phyloP scores from a whole-genome alignment of 2,113 vertebrate species.

The Tamias sibiricus region DNA sequence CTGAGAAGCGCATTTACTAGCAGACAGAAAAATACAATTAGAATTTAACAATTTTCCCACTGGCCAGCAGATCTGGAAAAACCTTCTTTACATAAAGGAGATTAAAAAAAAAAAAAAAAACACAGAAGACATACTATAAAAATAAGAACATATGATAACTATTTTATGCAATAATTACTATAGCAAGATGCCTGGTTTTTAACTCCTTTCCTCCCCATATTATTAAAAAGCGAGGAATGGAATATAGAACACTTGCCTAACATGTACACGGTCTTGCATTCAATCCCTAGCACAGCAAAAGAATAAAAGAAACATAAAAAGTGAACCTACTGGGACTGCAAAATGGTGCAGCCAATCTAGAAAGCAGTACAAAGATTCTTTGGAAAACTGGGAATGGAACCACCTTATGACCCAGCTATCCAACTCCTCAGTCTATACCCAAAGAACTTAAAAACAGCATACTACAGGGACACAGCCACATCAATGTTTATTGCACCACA shows the following conservation, averaged over 20 bases:
- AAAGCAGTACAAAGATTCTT: too few species aligned
- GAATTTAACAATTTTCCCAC: background rate
- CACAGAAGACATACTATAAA: background rate
- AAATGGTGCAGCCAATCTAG: too few species aligned
- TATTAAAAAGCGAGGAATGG: background rate
- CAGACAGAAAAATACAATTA: background rate
- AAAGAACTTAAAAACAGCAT: too few species aligned
- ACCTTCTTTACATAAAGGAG: background rate
- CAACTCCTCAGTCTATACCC: too few species aligned
- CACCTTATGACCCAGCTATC: too few species aligned
- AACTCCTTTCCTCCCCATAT: background rate
- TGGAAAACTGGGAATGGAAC: too few species aligned
- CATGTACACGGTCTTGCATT: background rate
- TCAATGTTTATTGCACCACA: too few species aligned
- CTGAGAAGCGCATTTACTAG: background rate
- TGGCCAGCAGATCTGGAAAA: slow-evolving; percentile 15
- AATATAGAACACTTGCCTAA: background rate
- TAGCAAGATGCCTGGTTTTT: background rate
- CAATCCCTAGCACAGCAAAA: background rate
- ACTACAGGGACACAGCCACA: too few species aligned
- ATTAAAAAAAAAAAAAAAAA: background rate
- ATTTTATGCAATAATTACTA: background rate
- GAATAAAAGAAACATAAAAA: background rate
- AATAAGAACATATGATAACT: background rate
- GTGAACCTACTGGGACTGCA: background rate